A percentile compares a stretch with the other conserved stretches of the same genome.
Evolutionary conservation across 2,888 invertebrate genomes (phyloP).

Genomic region (Hypena proboscidalis): DNA sequence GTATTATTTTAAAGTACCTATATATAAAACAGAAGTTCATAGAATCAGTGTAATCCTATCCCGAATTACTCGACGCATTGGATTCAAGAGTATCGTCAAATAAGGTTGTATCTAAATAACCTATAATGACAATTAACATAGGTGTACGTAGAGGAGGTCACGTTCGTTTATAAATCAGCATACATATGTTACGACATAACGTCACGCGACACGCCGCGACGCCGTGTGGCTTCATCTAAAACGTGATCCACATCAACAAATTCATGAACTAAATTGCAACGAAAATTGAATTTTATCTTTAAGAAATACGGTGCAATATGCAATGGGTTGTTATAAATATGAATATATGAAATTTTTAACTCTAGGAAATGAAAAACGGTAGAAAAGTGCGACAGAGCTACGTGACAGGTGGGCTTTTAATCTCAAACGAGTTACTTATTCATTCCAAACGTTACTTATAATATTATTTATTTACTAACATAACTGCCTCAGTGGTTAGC

Average conservation of each 20-base stretch:
- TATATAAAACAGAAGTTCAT: too few species aligned
- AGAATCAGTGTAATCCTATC: too few species aligned
- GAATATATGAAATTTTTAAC: slow-evolving; percentile 43
- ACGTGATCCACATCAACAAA: slow-evolving; percentile 42
- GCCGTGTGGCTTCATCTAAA: slow-evolving; percentile 46
- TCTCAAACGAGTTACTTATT: too few species aligned
- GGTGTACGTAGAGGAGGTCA: neutral
- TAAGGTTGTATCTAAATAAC: too few species aligned
- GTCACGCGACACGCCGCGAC: slow-evolving; percentile 26
- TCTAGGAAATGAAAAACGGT: slow-evolving; percentile 41
- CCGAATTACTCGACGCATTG: too few species aligned
- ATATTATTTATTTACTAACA: too few species aligned
- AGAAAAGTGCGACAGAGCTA: slow-evolving; percentile 28
- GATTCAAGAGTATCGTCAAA: too few species aligned
- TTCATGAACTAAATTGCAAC: slow-evolving; percentile 4
- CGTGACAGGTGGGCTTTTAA: slow-evolving; percentile 33
- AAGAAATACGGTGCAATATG: slow-evolving; percentile 9
- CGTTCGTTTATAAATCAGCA: slow-evolving; percentile 43
- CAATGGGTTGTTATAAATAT: slow-evolving; percentile 8
- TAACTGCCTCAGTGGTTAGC: too few species aligned
- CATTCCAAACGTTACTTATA: too few species aligned
- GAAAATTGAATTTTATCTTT: slow-evolving; percentile 22
- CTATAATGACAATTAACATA: neutral
- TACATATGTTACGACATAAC: slow-evolving; percentile 35
- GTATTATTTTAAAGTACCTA: too few species aligned